Percentiles rank a stretch among this genome's conserved stretches.
These are phyloP conservation scores for Cryptoprocta ferox DNA, from an alignment of 2,797 vertebrate genomes.

Conservation along the genomic window DNA sequence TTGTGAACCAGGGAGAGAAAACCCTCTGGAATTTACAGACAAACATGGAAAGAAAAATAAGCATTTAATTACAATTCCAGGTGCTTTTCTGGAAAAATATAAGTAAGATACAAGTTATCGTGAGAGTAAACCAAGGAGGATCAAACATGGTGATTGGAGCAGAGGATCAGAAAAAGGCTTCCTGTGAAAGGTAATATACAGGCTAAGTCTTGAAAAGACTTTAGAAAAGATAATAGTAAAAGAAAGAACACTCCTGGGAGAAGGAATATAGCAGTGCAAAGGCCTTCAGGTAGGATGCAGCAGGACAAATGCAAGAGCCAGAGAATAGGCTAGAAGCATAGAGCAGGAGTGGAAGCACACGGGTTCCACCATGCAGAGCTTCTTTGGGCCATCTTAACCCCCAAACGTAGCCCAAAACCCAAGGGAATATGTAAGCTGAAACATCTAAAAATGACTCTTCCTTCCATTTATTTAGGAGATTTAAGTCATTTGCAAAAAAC, in stretches of 20 bases:
- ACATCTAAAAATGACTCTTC: background rate
- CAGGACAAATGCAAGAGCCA: background rate
- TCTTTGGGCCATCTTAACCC: background rate
- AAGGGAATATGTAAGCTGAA: background rate
- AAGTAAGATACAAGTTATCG: background rate
- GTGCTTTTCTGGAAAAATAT: background rate
- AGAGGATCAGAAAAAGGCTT: background rate
- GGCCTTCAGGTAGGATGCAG: background rate
- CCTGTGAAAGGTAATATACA: background rate
- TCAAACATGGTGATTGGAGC: background rate
- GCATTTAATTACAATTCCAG: background rate
- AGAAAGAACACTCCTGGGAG: background rate
- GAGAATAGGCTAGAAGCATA: background rate
- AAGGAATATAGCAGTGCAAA: background rate
- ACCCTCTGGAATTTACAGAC: background rate
- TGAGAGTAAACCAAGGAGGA: background rate
- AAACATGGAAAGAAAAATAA: background rate
- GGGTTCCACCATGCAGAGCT: background rate
- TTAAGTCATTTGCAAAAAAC: background rate
- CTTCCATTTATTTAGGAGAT: background rate
- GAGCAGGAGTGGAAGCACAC: background rate
- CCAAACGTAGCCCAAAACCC: background rate
- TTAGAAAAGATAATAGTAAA: background rate
- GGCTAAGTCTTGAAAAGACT: background rate
- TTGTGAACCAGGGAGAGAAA: background rate